A percentile compares a stretch with the other conserved stretches of the same genome.
Conservation (phyloP, 2,113 vertebrate genomes). For the Zootoca vivipara region DNA sequence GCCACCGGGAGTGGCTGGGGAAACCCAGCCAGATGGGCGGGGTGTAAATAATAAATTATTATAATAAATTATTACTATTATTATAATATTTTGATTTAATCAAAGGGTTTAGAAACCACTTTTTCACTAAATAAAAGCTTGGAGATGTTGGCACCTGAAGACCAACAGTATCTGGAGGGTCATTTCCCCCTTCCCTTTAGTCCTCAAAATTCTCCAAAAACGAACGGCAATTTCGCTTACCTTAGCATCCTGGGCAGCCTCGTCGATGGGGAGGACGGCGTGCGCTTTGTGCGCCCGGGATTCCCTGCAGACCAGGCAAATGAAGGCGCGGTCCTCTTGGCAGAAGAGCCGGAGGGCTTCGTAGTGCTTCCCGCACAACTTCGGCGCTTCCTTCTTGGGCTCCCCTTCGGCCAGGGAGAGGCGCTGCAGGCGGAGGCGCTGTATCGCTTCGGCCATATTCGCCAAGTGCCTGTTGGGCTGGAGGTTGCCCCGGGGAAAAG, state of each 20-base stretch:
- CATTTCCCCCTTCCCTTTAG: too few relatives aligned
- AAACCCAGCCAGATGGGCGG: too few relatives aligned
- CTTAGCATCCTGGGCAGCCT: slow-evolving; percentile 77
- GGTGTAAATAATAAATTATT: too few relatives aligned
- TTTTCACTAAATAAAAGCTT: too few relatives aligned
- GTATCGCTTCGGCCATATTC: not conserved
- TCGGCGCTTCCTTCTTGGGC: not conserved
- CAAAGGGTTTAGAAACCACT: too few relatives aligned
- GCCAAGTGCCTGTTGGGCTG: not conserved
- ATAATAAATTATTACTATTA: too few relatives aligned
- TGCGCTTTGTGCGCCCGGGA: slow-evolving; percentile 63
- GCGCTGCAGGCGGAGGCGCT: not conserved
- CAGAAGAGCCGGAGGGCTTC: not conserved
- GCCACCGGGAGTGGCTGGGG: too few relatives aligned
- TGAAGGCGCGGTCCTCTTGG: not conserved
- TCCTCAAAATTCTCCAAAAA: too few relatives aligned
- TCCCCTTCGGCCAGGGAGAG: not conserved
- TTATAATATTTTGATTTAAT: not conserved
- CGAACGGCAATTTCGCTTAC: slow-evolving; percentile 43
- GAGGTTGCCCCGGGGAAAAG: slow-evolving; percentile 45
- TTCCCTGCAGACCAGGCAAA: not conserved
- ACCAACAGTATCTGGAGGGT: too few relatives aligned
- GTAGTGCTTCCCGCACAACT: not conserved
- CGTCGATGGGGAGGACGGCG: slow-evolving; percentile 26
- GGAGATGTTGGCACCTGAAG: too few relatives aligned